A percentile compares a stretch with the other conserved stretches of the same genome.
These are phyloP conservation scores for Torymus auratus DNA, from an alignment of 2,888 invertebrate species.

Conservation along the genomic window DNA sequence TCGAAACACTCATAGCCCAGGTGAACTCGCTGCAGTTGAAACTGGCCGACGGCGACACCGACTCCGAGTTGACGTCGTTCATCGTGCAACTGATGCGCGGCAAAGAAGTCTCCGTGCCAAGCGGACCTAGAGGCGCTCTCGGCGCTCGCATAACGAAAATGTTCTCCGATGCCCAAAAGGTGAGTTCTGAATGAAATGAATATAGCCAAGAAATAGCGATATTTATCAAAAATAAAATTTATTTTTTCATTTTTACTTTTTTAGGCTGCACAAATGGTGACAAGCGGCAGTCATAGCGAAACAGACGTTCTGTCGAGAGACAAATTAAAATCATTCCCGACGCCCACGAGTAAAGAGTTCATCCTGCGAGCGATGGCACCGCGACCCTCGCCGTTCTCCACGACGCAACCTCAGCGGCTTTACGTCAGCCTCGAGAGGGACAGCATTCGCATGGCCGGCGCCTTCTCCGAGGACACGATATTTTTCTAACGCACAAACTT, in stretches of 20 bases:
- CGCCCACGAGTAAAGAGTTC: conserved; percentile 82
- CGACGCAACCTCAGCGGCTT: conserved; percentile 82
- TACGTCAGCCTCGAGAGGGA: conserved; percentile 84
- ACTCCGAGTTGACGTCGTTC: conserved; percentile 75
- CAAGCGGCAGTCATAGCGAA: conserved; percentile 73
- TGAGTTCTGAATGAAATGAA: conserved; percentile 60
- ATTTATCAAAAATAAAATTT: not conserved
- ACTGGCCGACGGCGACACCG: conserved; percentile 66
- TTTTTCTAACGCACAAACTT: conserved; percentile 78
- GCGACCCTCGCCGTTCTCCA: conserved; percentile 81
- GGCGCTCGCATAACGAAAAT: conserved; percentile 80
- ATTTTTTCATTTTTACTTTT: conserved; percentile 45
- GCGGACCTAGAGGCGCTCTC: conserved; percentile 79
- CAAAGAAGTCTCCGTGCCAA: conserved; percentile 81
- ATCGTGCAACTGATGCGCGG: conserved; percentile 79
- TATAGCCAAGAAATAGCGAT: too few relatives aligned
- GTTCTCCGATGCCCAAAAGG: conserved; percentile 81
- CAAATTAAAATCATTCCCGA: conserved; percentile 77
- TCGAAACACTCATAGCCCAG: conserved; percentile 79
- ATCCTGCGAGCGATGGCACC: conserved; percentile 81
- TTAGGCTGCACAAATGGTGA: conserved; percentile 78
- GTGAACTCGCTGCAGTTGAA: conserved; percentile 79
- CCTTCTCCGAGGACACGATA: conserved; percentile 87
- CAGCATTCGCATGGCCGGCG: conserved; percentile 85
- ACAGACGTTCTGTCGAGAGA: conserved; percentile 67